Evolutionary conservation across 2,888 invertebrate species (phyloP), one percentile per base, ranked within the genome.

Genomic region (Meliscaeva auricollis): DNA sequence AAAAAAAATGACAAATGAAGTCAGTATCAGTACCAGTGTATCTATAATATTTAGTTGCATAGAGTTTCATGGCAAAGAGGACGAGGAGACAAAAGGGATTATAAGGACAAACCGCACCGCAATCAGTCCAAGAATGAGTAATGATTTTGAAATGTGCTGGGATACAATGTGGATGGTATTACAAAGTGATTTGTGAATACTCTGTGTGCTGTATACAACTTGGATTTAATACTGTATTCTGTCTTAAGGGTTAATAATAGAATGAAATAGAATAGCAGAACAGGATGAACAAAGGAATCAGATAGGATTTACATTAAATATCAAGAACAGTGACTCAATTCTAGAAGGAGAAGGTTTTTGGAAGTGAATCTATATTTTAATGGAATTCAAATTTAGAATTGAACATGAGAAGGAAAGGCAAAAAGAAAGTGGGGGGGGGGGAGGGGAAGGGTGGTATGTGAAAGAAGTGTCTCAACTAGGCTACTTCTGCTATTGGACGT

Each of bases 111-210:
- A 68, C 68, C 58, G 41, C 48, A 38, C 22, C 35, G 38, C 32
- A 35, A 68, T 68, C 56, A 50, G 17, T 58, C 44, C 54, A 56
- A 30, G 64, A 32, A 83, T 84, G 80, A 84, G 60, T 72, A 76
- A 84, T 80, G 70, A 76, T 58, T 80, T 75, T 50, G 66, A 60
- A 79, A 84, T 84, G 75, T 84, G 84, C 41, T 84, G 52, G 46
- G 52, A 70, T 26, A 17, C 30, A 68, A 38, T 54, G 22, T 26
- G 50, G 30, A 64, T 30, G 38, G 75, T 58, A 79, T 75, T 79
- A 75, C 38, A 46, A 69, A 60, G 66, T 50, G 41, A 74, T 54
- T 68, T 68, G 64, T 62, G 77, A 46, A 54, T 41, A 22, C 2
- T 9, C 17, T 20, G 2, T n/a, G n/a, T n/a, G n/a, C n/a, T n/a